Base-by-base conservation (phyloP, 2,113 vertebrate genomes). In the Pedetes capensis region DNA sequence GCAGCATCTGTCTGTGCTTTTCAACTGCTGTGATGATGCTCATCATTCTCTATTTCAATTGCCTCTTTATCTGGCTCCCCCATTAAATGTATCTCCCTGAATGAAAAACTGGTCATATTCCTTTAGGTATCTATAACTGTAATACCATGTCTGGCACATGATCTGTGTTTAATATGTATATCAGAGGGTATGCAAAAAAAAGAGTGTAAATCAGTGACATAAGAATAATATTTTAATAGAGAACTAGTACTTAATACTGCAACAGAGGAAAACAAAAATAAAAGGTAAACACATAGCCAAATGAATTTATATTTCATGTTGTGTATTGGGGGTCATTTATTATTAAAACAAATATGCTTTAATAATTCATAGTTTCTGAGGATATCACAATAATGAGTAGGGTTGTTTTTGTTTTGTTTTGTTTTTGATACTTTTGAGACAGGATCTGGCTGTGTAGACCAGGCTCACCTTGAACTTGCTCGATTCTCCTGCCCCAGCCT, bases 291-390 rank as follows among this genome's bases (percentile, higher is more conserved):
- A 49, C 53, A 66, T n/a, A 53, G 32, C 20, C 57, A 59, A 76
- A 87, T 72, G 14, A 85, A 75, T 81, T 55, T 84, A 9, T 23
- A 55, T 96, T 72, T 94, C 47, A 63, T 80, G 51, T 59, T 80
- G 51, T 59, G 34, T 80, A 7, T 84, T 93, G 53, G 27, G 39
- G 13, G n/a, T 76, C 57, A 64, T 78, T 49, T 87, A 34, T 80
- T 87, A 84, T 42, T 61, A 42, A 95, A 96, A 87, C 11, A 25
- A 27, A 64, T n/a, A 78, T 87, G 61, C 53, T 69, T 39, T 20
- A 17, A 23, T 69, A 42, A 71, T 64, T 87, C 29, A 53, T 47
- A 42, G 32, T 68, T 78, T 32, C 47, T 44, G 74, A 85, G 53
- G n/a, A 27, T 78, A 51, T 79, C 42, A 61, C 37, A n/a, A 23